phyloP scores from a whole-genome alignment of 2,113 vertebrate genomes.

The Anhinga rufa region DNA sequence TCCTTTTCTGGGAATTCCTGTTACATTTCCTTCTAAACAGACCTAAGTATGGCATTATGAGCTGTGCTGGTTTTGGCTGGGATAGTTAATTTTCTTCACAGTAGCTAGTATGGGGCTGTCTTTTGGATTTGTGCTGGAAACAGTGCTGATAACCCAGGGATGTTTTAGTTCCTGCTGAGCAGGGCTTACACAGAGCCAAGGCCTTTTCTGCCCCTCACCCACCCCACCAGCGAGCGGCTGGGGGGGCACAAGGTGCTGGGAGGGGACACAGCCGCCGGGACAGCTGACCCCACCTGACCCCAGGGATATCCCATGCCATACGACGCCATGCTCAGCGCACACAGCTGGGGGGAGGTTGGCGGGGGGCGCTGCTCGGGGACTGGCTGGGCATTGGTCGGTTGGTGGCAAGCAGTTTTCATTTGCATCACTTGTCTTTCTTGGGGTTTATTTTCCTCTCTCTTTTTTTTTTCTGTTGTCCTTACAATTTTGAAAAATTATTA shows the following conservation, averaged over 20 bases:
- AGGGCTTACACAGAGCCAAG: not conserved
- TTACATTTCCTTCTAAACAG: not conserved
- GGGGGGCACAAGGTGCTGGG: not conserved
- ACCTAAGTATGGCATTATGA: not conserved
- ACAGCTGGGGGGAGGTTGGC: too few relatives aligned
- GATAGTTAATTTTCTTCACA: not conserved
- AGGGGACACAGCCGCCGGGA: not conserved
- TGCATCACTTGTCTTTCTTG: not conserved
- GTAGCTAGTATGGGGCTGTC: fast-evolving
- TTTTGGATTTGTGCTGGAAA: not conserved
- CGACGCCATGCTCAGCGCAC: too few relatives aligned
- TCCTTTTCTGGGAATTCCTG: not conserved
- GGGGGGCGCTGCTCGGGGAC: fast-evolving
- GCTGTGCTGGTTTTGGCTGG: not conserved
- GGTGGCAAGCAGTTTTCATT: not conserved
- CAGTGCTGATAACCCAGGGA: not conserved
- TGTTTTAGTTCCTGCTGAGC: not conserved
- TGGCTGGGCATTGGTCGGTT: fast-evolving
- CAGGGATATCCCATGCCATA: too few relatives aligned
- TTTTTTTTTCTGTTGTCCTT: not conserved
- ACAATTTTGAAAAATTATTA: not conserved
- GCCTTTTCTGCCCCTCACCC: not conserved
- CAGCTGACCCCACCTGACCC: too few relatives aligned
- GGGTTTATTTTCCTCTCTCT: not conserved
- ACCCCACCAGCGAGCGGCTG: not conserved